A percentile compares a stretch with the other conserved stretches of the same genome.
phyloP scores from a whole-genome alignment of 2,888 invertebrate species.

The Frankliniella intonsa region DNA sequence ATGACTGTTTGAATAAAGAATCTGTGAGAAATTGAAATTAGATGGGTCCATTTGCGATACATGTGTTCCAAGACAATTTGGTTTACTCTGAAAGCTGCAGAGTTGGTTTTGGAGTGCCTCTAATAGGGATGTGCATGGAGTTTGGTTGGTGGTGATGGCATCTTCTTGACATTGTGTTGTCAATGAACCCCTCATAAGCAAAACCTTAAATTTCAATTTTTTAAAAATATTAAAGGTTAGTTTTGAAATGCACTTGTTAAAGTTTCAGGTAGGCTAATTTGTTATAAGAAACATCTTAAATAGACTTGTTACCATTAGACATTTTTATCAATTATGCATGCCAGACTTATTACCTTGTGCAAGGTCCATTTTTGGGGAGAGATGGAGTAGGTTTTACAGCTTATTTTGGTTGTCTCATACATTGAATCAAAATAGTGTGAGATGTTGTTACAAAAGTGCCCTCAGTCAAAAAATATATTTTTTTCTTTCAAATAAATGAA shows the following conservation, averaged over 20 bases:
- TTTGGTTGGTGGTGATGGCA: constrained; percentile 15
- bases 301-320: constrained; percentile 2
- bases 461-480: neutral
- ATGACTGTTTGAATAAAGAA: neutral
- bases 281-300: neutral
- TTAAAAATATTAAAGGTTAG: neutral
- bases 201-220: neutral
- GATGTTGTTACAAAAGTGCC: too few relatives aligned
- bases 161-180: neutral
- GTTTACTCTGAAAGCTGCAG: neutral
- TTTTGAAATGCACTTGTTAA: constrained; percentile 9
- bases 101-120: neutral
- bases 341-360: neutral
- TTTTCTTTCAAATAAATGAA: neutral
- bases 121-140: neutral
- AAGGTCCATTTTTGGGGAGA: neutral
- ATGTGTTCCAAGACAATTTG: constrained; percentile 11
- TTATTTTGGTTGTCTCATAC: neutral
- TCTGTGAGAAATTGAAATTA: neutral
- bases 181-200: neutral
- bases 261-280: neutral
- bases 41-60: constrained; percentile 2
- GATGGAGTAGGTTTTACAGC: neutral
- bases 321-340: neutral
- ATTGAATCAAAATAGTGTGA: neutral